Percentiles rank a stretch among this genome's conserved stretches.
These are phyloP conservation scores for Ischnura elegans DNA, from an alignment of 2,888 invertebrate species.

Conservation along the genomic window DNA sequence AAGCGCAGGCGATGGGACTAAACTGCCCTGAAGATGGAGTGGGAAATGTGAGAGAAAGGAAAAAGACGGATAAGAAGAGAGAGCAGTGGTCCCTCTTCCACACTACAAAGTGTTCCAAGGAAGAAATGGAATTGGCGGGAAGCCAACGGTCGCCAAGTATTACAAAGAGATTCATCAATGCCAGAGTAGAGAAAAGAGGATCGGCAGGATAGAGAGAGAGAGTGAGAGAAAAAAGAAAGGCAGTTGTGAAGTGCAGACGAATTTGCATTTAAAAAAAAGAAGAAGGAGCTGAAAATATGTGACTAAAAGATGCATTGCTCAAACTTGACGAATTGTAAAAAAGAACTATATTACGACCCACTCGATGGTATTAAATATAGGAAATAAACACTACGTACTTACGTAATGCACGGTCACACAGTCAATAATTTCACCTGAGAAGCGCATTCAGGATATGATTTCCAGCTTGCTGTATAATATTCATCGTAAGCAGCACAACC, in stretches of 20 bases:
- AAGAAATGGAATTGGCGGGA: conserved; percentile 14
- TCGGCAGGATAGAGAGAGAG: not conserved
- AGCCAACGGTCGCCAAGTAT: not conserved
- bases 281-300: no score
- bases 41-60: not conserved
- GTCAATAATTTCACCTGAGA: no score
- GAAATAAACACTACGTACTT: no score
- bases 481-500: no score
- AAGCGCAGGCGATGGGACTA: not conserved
- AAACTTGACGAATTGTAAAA: no score
- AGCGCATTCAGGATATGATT: no score
- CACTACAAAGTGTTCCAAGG: not conserved
- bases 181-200: not conserved
- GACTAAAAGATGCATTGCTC: no score
- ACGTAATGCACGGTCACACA: no score
- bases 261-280: not conserved
- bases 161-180: conserved; percentile 35
- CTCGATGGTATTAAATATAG: no score
- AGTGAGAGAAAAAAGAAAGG: not conserved
- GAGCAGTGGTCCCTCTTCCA: not conserved
- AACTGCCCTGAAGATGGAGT: not conserved
- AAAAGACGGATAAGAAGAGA: not conserved
- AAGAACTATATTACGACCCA: no score
- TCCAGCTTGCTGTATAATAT: no score
- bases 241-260: no score